phyloP scores from a whole-genome alignment of 2,113 vertebrate genomes.

The Chaetops frenatus region DNA sequence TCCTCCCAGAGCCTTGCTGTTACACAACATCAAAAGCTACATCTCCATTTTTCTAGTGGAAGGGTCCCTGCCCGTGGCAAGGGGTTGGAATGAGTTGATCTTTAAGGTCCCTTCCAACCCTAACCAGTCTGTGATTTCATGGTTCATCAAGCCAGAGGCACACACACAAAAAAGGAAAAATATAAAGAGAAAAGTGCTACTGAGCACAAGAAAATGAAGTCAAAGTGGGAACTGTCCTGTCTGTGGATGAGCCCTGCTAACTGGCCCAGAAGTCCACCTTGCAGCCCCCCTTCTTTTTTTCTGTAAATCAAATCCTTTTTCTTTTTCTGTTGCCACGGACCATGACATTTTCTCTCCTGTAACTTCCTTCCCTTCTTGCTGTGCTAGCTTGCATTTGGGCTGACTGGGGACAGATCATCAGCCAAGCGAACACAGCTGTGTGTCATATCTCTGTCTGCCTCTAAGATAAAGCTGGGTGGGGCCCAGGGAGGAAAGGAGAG shows the following conservation, averaged over 20 bases:
- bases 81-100: background rate
- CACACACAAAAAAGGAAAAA: background rate
- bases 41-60: background rate
- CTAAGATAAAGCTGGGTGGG: constrained; percentile 1
- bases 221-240: background rate
- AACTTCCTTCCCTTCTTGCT: background rate
- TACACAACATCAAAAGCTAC: background rate
- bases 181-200: background rate
- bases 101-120: background rate
- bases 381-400: background rate
- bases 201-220: background rate
- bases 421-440: background rate
- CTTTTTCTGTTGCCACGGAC: background rate
- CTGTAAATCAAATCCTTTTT: background rate
- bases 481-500: background rate
- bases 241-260: background rate
- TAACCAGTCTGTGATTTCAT: background rate
- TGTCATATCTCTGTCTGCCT: background rate
- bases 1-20: background rate
- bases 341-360: background rate
- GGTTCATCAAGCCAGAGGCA: background rate
- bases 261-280: background rate
- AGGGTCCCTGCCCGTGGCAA: background rate
- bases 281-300: background rate
- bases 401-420: background rate